Evolutionary conservation across 1,140 invertebrate species (phyloP).

Genomic region (Condylostylus longicornis): DNA sequence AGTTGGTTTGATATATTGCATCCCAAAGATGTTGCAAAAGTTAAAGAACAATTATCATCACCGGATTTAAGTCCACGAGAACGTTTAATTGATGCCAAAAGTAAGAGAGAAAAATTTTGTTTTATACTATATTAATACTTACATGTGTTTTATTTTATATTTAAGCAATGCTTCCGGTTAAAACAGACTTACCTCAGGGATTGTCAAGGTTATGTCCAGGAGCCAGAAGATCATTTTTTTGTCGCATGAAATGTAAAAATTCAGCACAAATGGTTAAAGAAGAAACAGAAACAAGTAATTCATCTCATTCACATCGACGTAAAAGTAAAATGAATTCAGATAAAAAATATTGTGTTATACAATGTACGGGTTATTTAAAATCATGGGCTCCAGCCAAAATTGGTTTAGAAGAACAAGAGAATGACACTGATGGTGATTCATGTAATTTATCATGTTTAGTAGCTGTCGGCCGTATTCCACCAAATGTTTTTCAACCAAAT

Average conservation of each 20-base stretch:
- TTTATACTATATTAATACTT: slow-evolving; percentile 1
- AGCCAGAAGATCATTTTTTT: slow-evolving; percentile 80
- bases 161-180: slow-evolving; percentile 79
- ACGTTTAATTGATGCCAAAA: slow-evolving; percentile 82
- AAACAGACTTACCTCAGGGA: slow-evolving; percentile 65
- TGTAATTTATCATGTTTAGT: slow-evolving; percentile 75
- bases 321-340: slow-evolving; percentile 51
- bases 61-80: slow-evolving; percentile 79
- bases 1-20: slow-evolving; percentile 91
- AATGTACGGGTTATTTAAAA: slow-evolving; percentile 83
- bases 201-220: slow-evolving; percentile 67
- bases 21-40: slow-evolving; percentile 85
- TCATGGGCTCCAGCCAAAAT: slow-evolving; percentile 76
- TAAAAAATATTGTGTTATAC: slow-evolving; percentile 62
- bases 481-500: slow-evolving; percentile 34
- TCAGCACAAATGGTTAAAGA: slow-evolving; percentile 49
- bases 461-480: slow-evolving; percentile 57
- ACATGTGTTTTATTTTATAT: slow-evolving; percentile 2
- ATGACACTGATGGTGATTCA: slow-evolving; percentile 52
- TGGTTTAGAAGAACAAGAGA: slow-evolving; percentile 43
- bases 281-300: slow-evolving; percentile 51
- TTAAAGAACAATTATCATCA: slow-evolving; percentile 87
- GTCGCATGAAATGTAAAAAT: slow-evolving; percentile 73
- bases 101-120: slow-evolving; percentile 42
- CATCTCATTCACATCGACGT: slow-evolving; percentile 42